phyloP scores from a whole-genome alignment of 1,140 invertebrate genomes.

The Drosophila athabasca region DNA sequence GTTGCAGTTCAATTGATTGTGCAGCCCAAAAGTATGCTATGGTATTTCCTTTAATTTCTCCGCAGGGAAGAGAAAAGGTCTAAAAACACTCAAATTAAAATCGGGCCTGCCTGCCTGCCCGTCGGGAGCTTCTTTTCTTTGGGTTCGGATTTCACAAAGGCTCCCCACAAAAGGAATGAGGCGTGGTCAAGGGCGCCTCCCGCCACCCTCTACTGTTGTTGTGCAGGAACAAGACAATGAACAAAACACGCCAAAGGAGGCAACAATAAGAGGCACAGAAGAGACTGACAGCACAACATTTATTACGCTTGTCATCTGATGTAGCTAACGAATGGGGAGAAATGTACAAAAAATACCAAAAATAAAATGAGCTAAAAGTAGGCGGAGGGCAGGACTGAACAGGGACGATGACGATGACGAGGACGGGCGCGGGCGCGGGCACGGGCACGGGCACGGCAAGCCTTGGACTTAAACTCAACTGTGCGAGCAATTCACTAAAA shows the following conservation, averaged over 20 bases:
- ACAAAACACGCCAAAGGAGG: slow-evolving; percentile 67
- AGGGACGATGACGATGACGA: too few relatives aligned
- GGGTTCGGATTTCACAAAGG: slow-evolving; percentile 61
- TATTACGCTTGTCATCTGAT: slow-evolving; percentile 80
- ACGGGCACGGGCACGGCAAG: background rate
- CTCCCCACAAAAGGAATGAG: slow-evolving; percentile 53
- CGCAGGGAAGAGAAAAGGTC: background rate
- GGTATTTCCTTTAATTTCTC: slow-evolving; percentile 5
- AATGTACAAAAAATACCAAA: slow-evolving; percentile 48
- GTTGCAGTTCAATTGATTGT: slow-evolving; percentile 24
- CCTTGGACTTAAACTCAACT: slow-evolving; percentile 30
- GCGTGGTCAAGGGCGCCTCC: slow-evolving; percentile 54
- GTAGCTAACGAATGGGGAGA: slow-evolving; percentile 32
- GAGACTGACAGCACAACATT: slow-evolving; percentile 76
- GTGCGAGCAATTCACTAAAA: slow-evolving; percentile 67
- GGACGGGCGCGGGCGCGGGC: too few relatives aligned
- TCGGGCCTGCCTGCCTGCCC: background rate
- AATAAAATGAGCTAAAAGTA: slow-evolving; percentile 67
- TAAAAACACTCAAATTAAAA: slow-evolving; percentile 47
- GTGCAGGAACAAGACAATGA: slow-evolving; percentile 68
- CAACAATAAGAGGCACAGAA: slow-evolving; percentile 65
- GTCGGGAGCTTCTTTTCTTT: slow-evolving; percentile 16
- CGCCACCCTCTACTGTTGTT: slow-evolving; percentile 20
- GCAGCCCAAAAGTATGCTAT: slow-evolving; percentile 34
- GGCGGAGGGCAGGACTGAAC: slow-evolving; percentile 13